phyloP scores from a whole-genome alignment of 2,888 invertebrate genomes.

The Syrphus vitripennis region DNA sequence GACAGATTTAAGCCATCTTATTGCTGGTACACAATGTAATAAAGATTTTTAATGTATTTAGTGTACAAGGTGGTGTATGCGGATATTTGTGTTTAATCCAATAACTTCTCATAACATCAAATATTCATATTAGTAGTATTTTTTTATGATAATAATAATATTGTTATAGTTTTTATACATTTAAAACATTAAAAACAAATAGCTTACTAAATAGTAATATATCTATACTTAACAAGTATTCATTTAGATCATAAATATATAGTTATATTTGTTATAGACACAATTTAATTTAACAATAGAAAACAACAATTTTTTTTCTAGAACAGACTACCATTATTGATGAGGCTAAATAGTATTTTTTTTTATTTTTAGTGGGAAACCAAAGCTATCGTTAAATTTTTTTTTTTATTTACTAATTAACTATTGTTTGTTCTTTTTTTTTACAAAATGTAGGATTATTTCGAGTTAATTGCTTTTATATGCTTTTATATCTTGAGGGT shows the following conservation, averaged over 20 bases:
- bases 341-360: slow-evolving; percentile 34
- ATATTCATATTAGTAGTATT: slow-evolving; percentile 22
- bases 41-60: background rate
- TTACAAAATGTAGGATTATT: slow-evolving; percentile 36
- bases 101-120: slow-evolving; percentile 53
- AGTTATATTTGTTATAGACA: slow-evolving; percentile 49
- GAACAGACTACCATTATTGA: slow-evolving; percentile 39
- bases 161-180: slow-evolving; percentile 42
- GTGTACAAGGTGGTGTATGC: slow-evolving; percentile 25
- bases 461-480: background rate
- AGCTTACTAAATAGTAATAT: slow-evolving; percentile 44
- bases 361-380: slow-evolving; percentile 15
- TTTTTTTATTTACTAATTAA: slow-evolving; percentile 2
- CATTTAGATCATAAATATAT: slow-evolving; percentile 31
- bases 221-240: slow-evolving; percentile 42
- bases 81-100: slow-evolving; percentile 23
- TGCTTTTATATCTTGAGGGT: slow-evolving; percentile 7
- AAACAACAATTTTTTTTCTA: slow-evolving; percentile 46
- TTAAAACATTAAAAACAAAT: slow-evolving; percentile 54
- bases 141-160: slow-evolving; percentile 5
- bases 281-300: slow-evolving; percentile 49
- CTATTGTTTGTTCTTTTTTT: slow-evolving; percentile 26
- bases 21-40: slow-evolving; percentile 25
- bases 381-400: slow-evolving; percentile 41
- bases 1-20: slow-evolving; percentile 36